phyloP scores from a whole-genome alignment of 1,140 invertebrate species.

The Zaprionus inermis region DNA sequence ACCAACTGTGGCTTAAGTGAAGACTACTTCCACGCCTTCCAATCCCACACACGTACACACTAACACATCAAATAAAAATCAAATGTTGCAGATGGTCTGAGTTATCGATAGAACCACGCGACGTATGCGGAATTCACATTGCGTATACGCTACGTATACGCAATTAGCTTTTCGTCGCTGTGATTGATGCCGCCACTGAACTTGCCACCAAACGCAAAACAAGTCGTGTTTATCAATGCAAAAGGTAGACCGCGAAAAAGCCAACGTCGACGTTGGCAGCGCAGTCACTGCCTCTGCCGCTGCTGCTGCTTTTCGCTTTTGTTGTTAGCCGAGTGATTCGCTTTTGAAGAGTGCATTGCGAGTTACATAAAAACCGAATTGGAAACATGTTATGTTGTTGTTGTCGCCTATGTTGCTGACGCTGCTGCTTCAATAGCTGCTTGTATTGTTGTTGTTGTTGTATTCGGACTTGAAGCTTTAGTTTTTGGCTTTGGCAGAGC shows the following conservation, averaged over 20 bases:
- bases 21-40: not conserved
- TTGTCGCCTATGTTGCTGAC: too few species aligned
- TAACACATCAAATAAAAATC: conserved; percentile 7
- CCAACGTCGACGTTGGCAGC: conserved; percentile 1
- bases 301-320: conserved; percentile 25
- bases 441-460: conserved; percentile 42
- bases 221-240: conserved; percentile 56
- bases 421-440: conserved; percentile 26
- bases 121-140: conserved; percentile 31
- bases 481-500: conserved; percentile 27
- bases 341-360: conserved; percentile 73
- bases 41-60: not conserved
- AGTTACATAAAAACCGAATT: conserved; percentile 75
- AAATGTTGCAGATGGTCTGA: conserved; percentile 11
- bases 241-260: conserved; percentile 40
- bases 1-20: conserved; percentile 66
- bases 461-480: conserved; percentile 63
- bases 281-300: conserved; percentile 10
- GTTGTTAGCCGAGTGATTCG: conserved; percentile 43
- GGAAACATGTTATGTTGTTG: conserved; percentile 45
- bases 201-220: conserved; percentile 43
- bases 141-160: conserved; percentile 36
- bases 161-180: conserved; percentile 16
- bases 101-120: conserved; percentile 3
- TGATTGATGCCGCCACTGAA: conserved; percentile 70